phyloP scores from a whole-genome alignment of 1,140 invertebrate genomes.

The Penaeus indicus region DNA sequence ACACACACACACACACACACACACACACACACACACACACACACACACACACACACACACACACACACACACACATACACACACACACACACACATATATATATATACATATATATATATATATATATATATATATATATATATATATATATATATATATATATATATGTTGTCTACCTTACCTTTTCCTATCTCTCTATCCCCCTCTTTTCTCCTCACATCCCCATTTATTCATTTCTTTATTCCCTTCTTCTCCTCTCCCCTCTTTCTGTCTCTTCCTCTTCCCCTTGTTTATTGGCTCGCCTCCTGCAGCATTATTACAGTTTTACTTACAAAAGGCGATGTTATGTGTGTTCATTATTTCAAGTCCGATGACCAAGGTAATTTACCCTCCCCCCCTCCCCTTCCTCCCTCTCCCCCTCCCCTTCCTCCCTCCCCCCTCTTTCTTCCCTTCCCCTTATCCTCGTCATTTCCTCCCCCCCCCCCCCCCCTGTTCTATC shows the following conservation, averaged over 20 bases:
- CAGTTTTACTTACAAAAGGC: no score
- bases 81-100: background rate
- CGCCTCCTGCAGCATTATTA: no score
- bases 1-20: slow-evolving; percentile 24
- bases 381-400: no score
- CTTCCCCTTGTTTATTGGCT: slow-evolving; percentile 3
- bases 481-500: no score
- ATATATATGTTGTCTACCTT: background rate
- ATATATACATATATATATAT: slow-evolving; percentile 9
- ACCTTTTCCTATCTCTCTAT: background rate
- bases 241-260: background rate
- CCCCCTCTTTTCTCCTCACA: background rate
- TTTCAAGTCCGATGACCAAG: no score
- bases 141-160: no score
- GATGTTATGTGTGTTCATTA: no score
- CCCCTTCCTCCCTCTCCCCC: no score
- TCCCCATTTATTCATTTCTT: background rate
- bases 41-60: slow-evolving; percentile 6
- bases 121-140: no score
- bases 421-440: no score
- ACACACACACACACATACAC: background rate
- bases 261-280: slow-evolving; percentile 17
- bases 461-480: no score
- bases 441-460: no score
- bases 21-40: slow-evolving; percentile 23